Base-by-base conservation (phyloP, 2,797 vertebrate species). In the Acrocephalus scirpaceus region DNA sequence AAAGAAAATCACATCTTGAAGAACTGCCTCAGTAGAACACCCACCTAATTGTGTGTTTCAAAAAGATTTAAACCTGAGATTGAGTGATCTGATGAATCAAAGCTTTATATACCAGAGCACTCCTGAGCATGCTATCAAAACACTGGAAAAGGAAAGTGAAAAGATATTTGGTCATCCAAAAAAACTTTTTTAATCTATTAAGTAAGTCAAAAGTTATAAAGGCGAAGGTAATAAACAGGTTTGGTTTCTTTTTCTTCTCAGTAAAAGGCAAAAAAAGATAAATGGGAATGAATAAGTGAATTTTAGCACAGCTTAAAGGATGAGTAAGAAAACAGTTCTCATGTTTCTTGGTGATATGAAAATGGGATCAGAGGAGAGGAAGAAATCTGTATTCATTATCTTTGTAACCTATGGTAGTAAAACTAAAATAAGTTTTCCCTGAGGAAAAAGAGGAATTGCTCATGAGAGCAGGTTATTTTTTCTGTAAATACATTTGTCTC, bases 1-100 rank as follows among this genome's bases (percentile, higher is more conserved):
- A 92, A 93, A 73, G 66, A 72, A 87, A 87, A 85, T 82, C 81
- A 42, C 29, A 65, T 70, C 53, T 67, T 84, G 71, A 88, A 70
- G 64, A 77, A 89, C 53, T 47, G 75, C 65, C n/a, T 94, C 78
- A 86, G 69, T 73, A 85, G 85, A 86, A 76, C 76, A 92, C 36
- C 17, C 25, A 58, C 40, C 22, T 85, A 93, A 96, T 45, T 79
- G 38, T 32, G 64, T 92, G 45, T 87, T 93, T 94, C 89, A 82
- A 56, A 85, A 91, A 62, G 56, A 85, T 70, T 89, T 93, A 93
- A 94, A 89, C 16, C 13, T 86, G 14, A 32, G n/a, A 81, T 67
- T 82, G 93, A 82, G 64, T 61, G 56, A 78, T 82, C 74, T 89
- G 74, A 73, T 0, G 16, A 95, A 89, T 88, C 38, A 61, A 61